These are phyloP conservation scores for Drosophila erecta DNA, from an alignment of 1,140 invertebrate species.

Conservation along the genomic window DNA sequence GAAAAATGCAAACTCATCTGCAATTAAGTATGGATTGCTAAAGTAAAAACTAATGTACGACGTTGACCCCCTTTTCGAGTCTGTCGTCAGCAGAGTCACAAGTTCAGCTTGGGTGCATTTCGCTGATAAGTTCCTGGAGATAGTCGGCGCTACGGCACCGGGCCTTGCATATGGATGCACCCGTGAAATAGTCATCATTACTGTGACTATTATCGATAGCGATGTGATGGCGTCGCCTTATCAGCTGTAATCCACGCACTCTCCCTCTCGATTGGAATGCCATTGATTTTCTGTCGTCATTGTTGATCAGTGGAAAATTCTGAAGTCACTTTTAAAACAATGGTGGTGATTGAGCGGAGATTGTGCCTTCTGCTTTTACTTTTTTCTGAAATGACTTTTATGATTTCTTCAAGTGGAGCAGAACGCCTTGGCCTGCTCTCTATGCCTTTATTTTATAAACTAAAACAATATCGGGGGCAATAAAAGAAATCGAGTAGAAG, in stretches of 20 bases:
- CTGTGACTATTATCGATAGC: slow-evolving; percentile 20
- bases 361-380: slow-evolving; percentile 6
- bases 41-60: too few species aligned
- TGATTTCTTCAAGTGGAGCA: slow-evolving; percentile 14
- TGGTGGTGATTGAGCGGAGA: slow-evolving; percentile 4
- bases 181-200: slow-evolving; percentile 16
- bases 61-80: slow-evolving; percentile 12
- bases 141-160: slow-evolving; percentile 8
- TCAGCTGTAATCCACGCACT: slow-evolving; percentile 27
- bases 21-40: not conserved
- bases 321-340: slow-evolving; percentile 13
- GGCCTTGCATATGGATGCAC: slow-evolving; percentile 11
- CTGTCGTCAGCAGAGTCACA: slow-evolving; percentile 26
- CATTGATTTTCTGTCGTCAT: slow-evolving; percentile 38
- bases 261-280: slow-evolving; percentile 16
- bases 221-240: slow-evolving; percentile 15
- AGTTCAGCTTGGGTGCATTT: slow-evolving; percentile 28
- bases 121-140: slow-evolving; percentile 21
- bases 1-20: slow-evolving; percentile 11
- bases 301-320: slow-evolving; percentile 62
- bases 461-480: too few species aligned
- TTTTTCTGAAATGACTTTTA: too few species aligned
- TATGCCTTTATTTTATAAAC: too few species aligned
- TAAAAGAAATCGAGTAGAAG: too few species aligned
- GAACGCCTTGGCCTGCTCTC: not conserved